phyloP scores from a whole-genome alignment of 2,113 vertebrate genomes.

The Cololabis saira region DNA sequence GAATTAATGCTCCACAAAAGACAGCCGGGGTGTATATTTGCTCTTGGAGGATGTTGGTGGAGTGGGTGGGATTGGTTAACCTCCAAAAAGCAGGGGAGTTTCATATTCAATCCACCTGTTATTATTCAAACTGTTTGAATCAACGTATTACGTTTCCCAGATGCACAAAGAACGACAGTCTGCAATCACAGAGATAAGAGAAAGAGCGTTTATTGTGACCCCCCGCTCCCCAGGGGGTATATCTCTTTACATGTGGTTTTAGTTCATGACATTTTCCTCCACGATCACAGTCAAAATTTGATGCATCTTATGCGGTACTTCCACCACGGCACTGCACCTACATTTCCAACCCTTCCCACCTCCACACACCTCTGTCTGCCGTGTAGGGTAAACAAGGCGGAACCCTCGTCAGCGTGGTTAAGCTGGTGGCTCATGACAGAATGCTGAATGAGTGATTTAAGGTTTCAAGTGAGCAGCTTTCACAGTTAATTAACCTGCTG shows the following conservation, averaged over 20 bases:
- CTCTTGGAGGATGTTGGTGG: conserved; percentile 13
- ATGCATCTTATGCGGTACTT: conserved; percentile 25
- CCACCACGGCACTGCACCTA: conserved; percentile 33
- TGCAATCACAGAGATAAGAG: conserved; percentile 63
- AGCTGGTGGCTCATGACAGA: conserved; percentile 75
- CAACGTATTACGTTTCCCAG: conserved; percentile 59
- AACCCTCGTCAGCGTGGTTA: conserved; percentile 72
- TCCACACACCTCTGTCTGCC: conserved; percentile 42
- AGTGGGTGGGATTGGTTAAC: conserved; percentile 63
- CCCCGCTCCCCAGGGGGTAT: conserved; percentile 62
- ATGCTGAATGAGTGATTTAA: conserved; percentile 82
- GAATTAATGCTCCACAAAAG: conserved; percentile 41
- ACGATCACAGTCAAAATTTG: conserved; percentile 39
- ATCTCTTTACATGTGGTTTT: conserved; percentile 41
- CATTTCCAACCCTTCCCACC: conserved; percentile 44
- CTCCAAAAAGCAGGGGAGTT: conserved; percentile 56
- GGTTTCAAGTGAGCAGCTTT: conserved; percentile 81
- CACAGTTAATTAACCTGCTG: conserved; percentile 83
- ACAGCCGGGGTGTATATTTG: conserved; percentile 25
- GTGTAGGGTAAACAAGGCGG: conserved; percentile 79
- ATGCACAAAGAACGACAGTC: conserved; percentile 48
- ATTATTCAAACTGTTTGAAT: conserved; percentile 63
- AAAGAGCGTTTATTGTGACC: conserved; percentile 53
- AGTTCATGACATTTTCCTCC: conserved; percentile 48
- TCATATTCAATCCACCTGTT: conserved; percentile 67